phyloP scores from a whole-genome alignment of 2,797 vertebrate species.

The Smutsia gigantea region DNA sequence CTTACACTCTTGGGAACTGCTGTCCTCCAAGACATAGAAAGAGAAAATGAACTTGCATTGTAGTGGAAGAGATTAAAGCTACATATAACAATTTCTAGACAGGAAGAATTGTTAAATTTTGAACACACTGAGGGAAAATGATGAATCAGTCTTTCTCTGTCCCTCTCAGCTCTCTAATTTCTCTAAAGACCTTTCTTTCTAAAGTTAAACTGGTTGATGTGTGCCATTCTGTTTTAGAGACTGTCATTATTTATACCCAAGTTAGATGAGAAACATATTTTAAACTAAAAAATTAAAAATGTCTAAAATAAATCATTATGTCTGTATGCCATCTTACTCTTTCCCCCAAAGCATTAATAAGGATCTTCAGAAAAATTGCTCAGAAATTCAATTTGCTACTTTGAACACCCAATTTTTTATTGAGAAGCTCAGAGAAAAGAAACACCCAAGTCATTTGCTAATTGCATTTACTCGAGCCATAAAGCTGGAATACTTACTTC shows the following conservation, averaged over 20 bases:
- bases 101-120: constrained; percentile 51
- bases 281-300: background rate
- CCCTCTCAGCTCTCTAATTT: background rate
- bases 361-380: background rate
- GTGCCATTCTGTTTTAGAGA: background rate
- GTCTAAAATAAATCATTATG: background rate
- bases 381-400: background rate
- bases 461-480: background rate
- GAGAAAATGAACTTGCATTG: constrained; percentile 53
- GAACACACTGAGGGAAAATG: background rate
- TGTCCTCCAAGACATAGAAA: constrained; percentile 49
- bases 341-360: background rate
- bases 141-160: background rate
- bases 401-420: background rate
- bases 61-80: constrained; percentile 61
- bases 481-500: background rate
- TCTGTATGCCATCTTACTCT: background rate
- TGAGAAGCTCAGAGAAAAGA: background rate
- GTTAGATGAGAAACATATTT: background rate
- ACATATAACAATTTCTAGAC: constrained; percentile 58
- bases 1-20: background rate
- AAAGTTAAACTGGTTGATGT: background rate
- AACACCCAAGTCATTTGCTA: background rate
- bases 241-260: background rate
- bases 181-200: constrained; percentile 32